Base-by-base conservation (phyloP, 1,140 invertebrate genomes). In the Pseudomyrmex sp. region DNA sequence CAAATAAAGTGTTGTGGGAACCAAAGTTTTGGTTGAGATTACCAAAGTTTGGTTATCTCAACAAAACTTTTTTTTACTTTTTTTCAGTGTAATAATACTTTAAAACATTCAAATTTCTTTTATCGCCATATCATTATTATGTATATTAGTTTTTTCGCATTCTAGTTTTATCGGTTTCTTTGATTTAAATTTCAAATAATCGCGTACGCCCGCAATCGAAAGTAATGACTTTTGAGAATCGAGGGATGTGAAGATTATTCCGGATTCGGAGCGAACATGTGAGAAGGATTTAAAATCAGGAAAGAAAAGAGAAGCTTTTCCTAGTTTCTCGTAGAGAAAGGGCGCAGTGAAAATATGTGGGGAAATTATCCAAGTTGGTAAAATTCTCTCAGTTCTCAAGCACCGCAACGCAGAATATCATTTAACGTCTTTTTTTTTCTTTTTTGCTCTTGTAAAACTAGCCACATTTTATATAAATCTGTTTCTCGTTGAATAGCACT, bases 361-460 rank as follows among this genome's bases (percentile, higher is more conserved):
- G 44, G 26, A 66, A 77, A 77, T 66, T 54, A 66, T 18, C 48
- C 62, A 68, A 77, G 48, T 77, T 77, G 48, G 74, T 18, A 68
- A 26, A 77, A 77, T 77, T 77, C 74, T 68, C 48, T n/a, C 26
- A 66, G 62, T 66, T 68, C 48, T 77, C 4, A 68, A 75, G n/a
- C 59, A n/a, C 48, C 26, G 12, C n/a, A 8, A 48, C 9, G 23
- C 18, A 50, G 23, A 65, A 68, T 44, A 68, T 10, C n/a, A 54
- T 68, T 54, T 76, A 76, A 76, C n/a, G 12, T 52, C 54, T 20
- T 66, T 54, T 15, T 54, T 20, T 26, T 26, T 26, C 1, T 4
- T 26, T 26, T 54, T 12, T 13, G 50, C 5, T 35, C 35, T 35
- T 68, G 54, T 68, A 68, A 77, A 56, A 54, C 50, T 68, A 5